A percentile compares a stretch with the other conserved stretches of the same genome.
These are phyloP conservation scores for Meandrusa payeni DNA, from an alignment of 2,888 invertebrate species.

Conservation along the genomic window DNA sequence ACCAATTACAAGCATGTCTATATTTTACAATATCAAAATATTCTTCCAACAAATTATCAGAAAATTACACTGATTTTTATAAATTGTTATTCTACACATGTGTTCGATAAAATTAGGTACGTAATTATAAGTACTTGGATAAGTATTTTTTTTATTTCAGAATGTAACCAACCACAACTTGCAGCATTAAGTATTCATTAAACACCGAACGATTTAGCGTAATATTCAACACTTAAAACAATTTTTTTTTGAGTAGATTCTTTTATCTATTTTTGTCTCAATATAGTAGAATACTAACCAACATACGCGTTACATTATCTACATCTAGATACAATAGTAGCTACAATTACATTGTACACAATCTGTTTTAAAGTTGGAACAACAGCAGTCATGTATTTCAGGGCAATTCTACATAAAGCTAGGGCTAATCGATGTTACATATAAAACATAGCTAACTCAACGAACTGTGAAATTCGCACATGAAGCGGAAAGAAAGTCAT, in stretches of 20 bases:
- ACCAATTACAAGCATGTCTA: no score
- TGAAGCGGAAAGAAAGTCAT: no score
- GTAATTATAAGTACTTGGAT: constrained; percentile 12
- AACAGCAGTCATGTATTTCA: constrained; percentile 36
- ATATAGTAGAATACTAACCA: constrained; percentile 60
- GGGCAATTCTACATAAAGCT: no score
- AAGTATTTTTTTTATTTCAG: neutral
- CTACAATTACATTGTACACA: constrained; percentile 36
- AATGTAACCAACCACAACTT: constrained; percentile 31
- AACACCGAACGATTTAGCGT: constrained; percentile 63
- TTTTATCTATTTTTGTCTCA: constrained; percentile 50
- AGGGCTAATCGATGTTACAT: no score
- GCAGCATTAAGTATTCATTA: constrained; percentile 48
- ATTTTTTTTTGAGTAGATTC: constrained; percentile 50
- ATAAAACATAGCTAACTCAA: no score
- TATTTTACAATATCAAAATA: no score
- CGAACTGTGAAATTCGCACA: no score
- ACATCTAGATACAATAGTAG: constrained; percentile 43
- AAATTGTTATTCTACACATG: no score
- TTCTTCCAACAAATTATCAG: no score
- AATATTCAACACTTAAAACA: constrained; percentile 71
- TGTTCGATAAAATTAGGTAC: constrained; percentile 10
- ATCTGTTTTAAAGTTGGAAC: constrained; percentile 38
- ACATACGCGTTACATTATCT: constrained; percentile 56
- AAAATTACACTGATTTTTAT: no score